phyloP scores from a whole-genome alignment of 2,113 vertebrate species.

The Nothoprocta perdicaria region DNA sequence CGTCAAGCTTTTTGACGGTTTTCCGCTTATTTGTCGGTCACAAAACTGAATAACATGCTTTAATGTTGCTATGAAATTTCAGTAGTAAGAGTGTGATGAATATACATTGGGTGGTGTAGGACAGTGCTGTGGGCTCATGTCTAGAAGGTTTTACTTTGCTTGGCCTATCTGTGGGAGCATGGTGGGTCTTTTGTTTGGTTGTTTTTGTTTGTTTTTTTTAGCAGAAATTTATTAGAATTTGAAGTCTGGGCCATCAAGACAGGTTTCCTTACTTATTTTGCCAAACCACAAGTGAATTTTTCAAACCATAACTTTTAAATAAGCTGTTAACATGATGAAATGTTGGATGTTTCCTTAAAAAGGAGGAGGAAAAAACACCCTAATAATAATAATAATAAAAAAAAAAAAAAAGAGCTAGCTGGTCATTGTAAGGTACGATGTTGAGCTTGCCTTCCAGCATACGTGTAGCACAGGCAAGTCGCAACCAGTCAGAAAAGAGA shows the following conservation, averaged over 20 bases:
- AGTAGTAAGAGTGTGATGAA: neutral
- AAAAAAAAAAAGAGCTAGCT: neutral
- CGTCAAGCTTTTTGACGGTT: accelerated
- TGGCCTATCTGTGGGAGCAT: neutral
- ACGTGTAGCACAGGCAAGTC: neutral
- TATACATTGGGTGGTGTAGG: neutral
- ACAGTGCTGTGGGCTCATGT: neutral
- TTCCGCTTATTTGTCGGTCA: neutral
- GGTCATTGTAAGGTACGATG: neutral
- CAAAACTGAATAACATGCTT: neutral
- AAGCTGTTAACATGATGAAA: neutral
- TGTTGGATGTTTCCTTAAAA: neutral
- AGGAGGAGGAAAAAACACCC: too few relatives aligned
- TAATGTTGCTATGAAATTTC: neutral
- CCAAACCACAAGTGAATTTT: neutral
- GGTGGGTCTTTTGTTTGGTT: too few relatives aligned
- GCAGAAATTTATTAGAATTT: neutral
- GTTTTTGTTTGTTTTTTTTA: too few relatives aligned
- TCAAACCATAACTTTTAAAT: neutral
- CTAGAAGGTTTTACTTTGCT: neutral
- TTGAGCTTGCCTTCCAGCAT: neutral
- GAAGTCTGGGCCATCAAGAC: neutral
- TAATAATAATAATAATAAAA: too few relatives aligned
- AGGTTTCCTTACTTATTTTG: neutral
- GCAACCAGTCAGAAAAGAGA: neutral